These are phyloP conservation scores for Neodiprion lecontei DNA, from an alignment of 1,140 invertebrate species.

Conservation along the genomic window DNA sequence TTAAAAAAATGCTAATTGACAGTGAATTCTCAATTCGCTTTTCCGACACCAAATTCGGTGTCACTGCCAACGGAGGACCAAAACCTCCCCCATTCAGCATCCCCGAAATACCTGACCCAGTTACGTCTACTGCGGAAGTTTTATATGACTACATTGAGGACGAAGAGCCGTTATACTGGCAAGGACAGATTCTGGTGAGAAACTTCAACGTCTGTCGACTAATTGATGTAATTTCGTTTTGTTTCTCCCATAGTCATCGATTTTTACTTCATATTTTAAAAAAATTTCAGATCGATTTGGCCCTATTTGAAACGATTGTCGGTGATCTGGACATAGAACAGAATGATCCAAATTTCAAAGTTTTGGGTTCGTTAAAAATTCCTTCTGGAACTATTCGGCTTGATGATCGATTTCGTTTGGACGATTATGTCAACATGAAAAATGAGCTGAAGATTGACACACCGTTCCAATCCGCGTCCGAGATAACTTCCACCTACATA, in stretches of 20 bases:
- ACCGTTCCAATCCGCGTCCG: conserved; percentile 66
- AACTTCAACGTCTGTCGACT: not conserved
- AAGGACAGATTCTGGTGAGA: conserved; percentile 67
- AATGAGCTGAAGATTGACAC: conserved; percentile 72
- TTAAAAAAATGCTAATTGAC: conserved; percentile 66
- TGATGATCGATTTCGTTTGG: conserved; percentile 55
- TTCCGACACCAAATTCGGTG: conserved; percentile 68
- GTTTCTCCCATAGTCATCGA: not conserved
- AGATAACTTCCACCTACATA: conserved; percentile 67
- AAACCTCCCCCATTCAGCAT: conserved; percentile 46
- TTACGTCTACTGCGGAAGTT: conserved; percentile 1
- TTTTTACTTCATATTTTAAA: conserved; percentile 16
- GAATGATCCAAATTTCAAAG: conserved; percentile 60
- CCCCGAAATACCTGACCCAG: conserved; percentile 25
- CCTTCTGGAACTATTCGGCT: conserved; percentile 64
- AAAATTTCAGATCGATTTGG: conserved; percentile 39
- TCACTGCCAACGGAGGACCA: conserved; percentile 44
- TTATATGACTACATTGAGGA: conserved; percentile 33
- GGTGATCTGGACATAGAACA: conserved; percentile 66
- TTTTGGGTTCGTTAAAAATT: conserved; percentile 58
- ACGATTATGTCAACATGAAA: conserved; percentile 70
- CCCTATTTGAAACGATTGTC: conserved; percentile 61
- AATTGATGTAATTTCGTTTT: conserved; percentile 12
- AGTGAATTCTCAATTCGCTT: conserved; percentile 72
- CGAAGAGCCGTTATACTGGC: conserved; percentile 64